Evolutionary conservation across 2,888 invertebrate species (phyloP).

Genomic region (Lysandra bellargus): DNA sequence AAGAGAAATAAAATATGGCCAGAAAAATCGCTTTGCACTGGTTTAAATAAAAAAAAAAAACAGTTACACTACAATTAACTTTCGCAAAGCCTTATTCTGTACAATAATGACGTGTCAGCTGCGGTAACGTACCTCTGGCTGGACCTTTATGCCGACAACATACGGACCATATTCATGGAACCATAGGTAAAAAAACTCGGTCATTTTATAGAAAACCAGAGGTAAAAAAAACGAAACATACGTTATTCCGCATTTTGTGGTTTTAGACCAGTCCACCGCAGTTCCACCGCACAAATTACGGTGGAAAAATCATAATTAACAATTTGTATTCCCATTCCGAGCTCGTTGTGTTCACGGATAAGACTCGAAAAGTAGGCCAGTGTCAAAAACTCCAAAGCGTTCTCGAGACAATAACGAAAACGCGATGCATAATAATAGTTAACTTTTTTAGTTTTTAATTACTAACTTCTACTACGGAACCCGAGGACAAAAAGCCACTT

Average conservation of each 20-base stretch:
- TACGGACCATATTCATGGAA: background rate
- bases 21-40: background rate
- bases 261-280: background rate
- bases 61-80: background rate
- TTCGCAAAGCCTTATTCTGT: constrained; percentile 4
- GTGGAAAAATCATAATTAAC: constrained; percentile 14
- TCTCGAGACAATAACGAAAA: constrained; percentile 27
- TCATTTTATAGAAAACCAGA: background rate
- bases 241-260: background rate
- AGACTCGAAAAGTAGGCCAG: constrained; percentile 13
- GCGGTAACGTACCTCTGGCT: background rate
- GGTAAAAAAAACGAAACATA: background rate
- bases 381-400: constrained; percentile 18
- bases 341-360: constrained; percentile 23
- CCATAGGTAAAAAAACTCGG: background rate
- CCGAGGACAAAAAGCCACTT: constrained; percentile 1
- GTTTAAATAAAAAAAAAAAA: background rate
- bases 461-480: background rate
- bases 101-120: background rate
- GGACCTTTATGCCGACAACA: background rate
- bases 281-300: background rate
- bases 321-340: background rate
- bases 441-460: constrained; percentile 12
- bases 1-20: background rate
- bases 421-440: constrained; percentile 15